phyloP scores from a whole-genome alignment of 2,113 vertebrate genomes.

The Cebus imitator region DNA sequence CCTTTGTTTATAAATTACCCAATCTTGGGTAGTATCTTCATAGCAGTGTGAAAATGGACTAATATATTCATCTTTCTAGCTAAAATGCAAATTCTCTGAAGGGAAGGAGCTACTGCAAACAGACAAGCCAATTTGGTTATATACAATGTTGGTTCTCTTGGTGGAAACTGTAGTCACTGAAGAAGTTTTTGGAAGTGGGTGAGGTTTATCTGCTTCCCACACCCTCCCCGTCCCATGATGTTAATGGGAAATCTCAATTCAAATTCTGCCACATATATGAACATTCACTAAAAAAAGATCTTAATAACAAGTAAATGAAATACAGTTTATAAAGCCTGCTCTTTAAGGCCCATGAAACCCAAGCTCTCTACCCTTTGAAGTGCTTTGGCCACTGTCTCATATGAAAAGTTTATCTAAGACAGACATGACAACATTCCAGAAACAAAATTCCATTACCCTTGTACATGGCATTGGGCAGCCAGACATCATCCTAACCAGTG shows the following conservation, averaged over 20 bases:
- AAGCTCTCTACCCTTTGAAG: neutral
- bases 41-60: too few species aligned
- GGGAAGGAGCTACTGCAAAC: neutral
- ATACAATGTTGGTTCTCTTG: neutral
- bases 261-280: neutral
- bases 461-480: neutral
- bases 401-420: neutral
- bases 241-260: neutral
- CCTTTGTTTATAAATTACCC: too few species aligned
- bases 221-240: neutral
- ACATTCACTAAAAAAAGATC: neutral
- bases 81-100: neutral
- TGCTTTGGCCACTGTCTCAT: neutral
- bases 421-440: neutral
- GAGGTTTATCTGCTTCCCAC: neutral
- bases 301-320: neutral
- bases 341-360: neutral
- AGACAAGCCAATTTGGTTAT: neutral
- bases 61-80: neutral
- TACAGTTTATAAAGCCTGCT: neutral
- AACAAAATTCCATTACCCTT: neutral
- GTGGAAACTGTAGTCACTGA: neutral
- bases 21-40: too few species aligned
- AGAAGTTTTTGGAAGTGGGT: neutral
- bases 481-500: neutral